These are phyloP conservation scores for Archips xylosteana DNA, from an alignment of 2,888 invertebrate species.

Conservation along the genomic window DNA sequence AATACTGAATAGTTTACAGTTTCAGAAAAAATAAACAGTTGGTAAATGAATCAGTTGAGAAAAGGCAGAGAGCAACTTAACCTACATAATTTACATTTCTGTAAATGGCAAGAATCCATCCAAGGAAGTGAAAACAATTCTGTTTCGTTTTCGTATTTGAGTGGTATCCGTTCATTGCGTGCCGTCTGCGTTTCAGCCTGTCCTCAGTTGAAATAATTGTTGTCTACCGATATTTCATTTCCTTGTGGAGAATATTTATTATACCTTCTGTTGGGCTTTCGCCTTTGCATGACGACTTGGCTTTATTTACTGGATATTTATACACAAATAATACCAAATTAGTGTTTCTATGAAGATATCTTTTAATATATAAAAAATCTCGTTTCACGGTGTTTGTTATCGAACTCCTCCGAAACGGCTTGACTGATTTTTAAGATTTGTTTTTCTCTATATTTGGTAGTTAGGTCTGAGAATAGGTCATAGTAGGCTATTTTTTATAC, in stretches of 20 bases:
- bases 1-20: too few species aligned
- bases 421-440: too few species aligned
- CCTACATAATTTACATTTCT: too few species aligned
- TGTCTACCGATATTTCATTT: slow-evolving; percentile 59
- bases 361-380: not conserved
- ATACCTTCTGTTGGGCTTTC: slow-evolving; percentile 39
- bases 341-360: not conserved
- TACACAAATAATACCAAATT: not conserved
- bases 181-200: slow-evolving; percentile 54
- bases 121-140: not conserved
- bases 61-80: too few species aligned
- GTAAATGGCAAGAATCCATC: too few species aligned
- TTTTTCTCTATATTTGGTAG: too few species aligned
- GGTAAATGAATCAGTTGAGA: too few species aligned
- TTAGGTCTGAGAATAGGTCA: too few species aligned
- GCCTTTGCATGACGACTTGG: slow-evolving; percentile 17
- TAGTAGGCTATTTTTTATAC: too few species aligned
- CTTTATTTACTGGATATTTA: slow-evolving; percentile 13
- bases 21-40: too few species aligned
- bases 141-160: slow-evolving; percentile 30
- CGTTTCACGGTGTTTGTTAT: not conserved
- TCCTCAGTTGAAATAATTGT: slow-evolving; percentile 62
- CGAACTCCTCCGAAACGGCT: too few species aligned
- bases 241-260: slow-evolving; percentile 55
- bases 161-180: slow-evolving; percentile 51